Conservation (phyloP, 2,888 invertebrate species). For the Tupiocoris notatus region DNA sequence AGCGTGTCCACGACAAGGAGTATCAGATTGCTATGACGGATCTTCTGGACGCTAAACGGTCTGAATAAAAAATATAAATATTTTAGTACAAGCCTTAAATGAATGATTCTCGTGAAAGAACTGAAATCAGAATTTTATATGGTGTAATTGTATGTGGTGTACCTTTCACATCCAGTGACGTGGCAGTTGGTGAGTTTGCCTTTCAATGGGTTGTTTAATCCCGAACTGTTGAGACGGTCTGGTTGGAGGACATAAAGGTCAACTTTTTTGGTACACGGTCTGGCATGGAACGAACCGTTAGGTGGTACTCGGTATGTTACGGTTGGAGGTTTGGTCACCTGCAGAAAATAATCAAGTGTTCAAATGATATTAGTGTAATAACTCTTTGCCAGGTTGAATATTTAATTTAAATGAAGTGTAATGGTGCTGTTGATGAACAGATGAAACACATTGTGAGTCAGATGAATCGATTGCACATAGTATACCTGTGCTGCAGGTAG, state of each 20-base stretch:
- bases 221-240: constrained; percentile 72
- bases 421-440: too few relatives aligned
- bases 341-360: constrained; percentile 47
- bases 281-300: constrained; percentile 53
- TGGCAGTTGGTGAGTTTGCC: constrained; percentile 87
- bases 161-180: constrained; percentile 83
- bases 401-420: too few relatives aligned
- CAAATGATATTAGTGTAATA: too few relatives aligned
- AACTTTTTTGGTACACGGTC: constrained; percentile 83
- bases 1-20: constrained; percentile 83
- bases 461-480: too few relatives aligned
- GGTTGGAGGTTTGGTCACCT: constrained; percentile 52
- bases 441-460: too few relatives aligned
- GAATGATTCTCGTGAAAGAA: not conserved
- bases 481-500: constrained; percentile 14
- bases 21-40: constrained; percentile 85
- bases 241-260: constrained; percentile 84
- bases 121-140: too few relatives aligned
- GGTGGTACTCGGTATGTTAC: constrained; percentile 57
- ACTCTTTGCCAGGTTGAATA: too few relatives aligned
- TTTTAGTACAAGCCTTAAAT: not conserved
- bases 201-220: constrained; percentile 78
- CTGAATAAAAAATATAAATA: constrained; percentile 54
- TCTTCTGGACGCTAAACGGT: constrained; percentile 89
- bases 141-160: too few relatives aligned